These are phyloP conservation scores for Spatula versicolor DNA, from an alignment of 2,797 vertebrate genomes.

Conservation along the genomic window DNA sequence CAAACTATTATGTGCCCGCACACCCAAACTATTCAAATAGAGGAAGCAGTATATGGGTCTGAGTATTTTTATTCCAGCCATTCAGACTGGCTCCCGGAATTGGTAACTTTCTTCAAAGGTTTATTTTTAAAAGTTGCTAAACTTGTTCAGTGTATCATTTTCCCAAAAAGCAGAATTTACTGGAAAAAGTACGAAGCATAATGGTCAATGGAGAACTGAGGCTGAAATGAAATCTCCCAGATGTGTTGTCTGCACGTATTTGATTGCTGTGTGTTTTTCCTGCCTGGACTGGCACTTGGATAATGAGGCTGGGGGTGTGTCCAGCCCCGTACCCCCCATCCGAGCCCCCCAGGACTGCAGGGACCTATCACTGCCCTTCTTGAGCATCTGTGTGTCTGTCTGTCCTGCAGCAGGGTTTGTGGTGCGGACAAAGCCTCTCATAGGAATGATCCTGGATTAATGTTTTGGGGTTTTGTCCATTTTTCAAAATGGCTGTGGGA, in stretches of 20 bases:
- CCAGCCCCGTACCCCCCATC: background rate
- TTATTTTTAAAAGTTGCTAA: background rate
- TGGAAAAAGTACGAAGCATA: background rate
- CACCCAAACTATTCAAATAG: background rate
- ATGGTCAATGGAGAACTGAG: background rate
- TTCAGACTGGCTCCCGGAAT: background rate
- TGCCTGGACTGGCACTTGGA: background rate
- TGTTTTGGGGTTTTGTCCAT: background rate
- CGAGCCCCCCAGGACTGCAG: background rate
- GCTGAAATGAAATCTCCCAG: background rate
- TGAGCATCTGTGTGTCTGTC: no score
- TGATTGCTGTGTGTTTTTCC: background rate
- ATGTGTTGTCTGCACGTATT: background rate
- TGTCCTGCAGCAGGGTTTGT: background rate
- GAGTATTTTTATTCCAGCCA: background rate
- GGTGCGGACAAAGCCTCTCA: background rate
- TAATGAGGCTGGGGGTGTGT: background rate
- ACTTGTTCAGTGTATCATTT: background rate
- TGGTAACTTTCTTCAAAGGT: background rate
- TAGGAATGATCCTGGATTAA: background rate
- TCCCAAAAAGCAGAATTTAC: background rate
- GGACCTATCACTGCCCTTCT: background rate
- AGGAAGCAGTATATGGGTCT: background rate
- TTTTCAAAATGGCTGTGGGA: background rate
- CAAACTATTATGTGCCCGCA: background rate